A percentile compares a stretch with the other conserved stretches of the same genome.
These are phyloP conservation scores for Rhea pennata DNA, from an alignment of 2,113 vertebrate genomes.

Conservation along the genomic window DNA sequence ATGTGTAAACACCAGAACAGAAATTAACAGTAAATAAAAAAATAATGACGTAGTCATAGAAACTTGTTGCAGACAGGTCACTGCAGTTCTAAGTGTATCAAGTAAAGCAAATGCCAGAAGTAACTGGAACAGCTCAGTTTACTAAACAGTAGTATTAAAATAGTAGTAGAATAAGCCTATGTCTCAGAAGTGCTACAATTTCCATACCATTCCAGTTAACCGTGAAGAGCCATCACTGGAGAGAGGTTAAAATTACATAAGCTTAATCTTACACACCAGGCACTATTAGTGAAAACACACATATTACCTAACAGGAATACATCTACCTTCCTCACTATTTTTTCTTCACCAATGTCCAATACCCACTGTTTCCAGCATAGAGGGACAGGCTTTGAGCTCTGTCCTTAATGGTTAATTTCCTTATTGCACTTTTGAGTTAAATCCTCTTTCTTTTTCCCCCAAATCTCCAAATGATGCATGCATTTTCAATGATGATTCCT, in stretches of 20 bases:
- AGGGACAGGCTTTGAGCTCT: background rate
- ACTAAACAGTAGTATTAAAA: background rate
- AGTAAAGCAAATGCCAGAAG: background rate
- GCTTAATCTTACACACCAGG: background rate
- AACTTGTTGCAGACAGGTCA: background rate
- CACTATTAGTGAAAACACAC: background rate
- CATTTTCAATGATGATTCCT: background rate
- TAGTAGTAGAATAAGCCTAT: background rate
- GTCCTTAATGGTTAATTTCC: background rate
- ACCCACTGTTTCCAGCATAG: fast-evolving
- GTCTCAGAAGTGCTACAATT: background rate
- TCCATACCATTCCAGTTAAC: background rate
- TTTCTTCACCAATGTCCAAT: background rate
- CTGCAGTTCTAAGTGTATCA: background rate
- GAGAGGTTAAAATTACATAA: background rate
- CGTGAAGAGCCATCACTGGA: background rate
- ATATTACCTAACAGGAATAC: background rate
- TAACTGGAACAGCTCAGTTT: background rate
- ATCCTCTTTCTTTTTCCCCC: background rate
- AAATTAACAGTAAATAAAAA: background rate
- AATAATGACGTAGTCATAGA: background rate
- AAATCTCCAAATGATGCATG: fast-evolving
- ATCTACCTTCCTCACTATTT: background rate
- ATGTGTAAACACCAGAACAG: background rate
- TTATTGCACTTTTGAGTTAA: background rate